Base-by-base conservation (phyloP, 2,888 invertebrate species). In the Mesorhabditis sp. region DNA sequence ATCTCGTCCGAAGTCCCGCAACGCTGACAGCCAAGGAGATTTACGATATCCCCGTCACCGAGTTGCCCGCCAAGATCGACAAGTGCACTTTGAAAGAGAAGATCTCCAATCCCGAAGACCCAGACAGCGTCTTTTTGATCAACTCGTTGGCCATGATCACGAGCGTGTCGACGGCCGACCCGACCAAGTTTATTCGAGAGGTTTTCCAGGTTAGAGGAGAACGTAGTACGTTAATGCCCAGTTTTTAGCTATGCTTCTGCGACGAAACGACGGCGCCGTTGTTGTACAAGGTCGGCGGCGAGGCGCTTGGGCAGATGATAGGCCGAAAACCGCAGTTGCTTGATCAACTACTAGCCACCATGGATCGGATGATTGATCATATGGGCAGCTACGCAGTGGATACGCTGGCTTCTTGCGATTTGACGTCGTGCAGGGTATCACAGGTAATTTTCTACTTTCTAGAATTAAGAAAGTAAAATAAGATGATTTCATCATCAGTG, bases 271-370 rank as follows among this genome's bases (percentile, higher is more conserved):
- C 79, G 4, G 70, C 85, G 0, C 77, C 79, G 28, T 44, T 74
- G 4, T 76, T 79, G 66, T 83, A 80, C 72, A 85, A 85, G 70
- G 80, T 80, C 45, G 84, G 84, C n/a, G 77, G 82, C 0, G 83
- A 84, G 69, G 83, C 80, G 10, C 75, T 84, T 43, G 79, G 75
- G 0, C 74, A 79, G 5, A 69, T 84, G 43, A 66, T 84, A 4
- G 76, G 76, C 6, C 66, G 74, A 15, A 71, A 77, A 5, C 84
- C 84, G 2, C 66, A 73, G 4, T 45, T 77, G 13, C 71, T 84
- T 5, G 75, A 77, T 58, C 72, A 76, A 42, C 65, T 80, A 58
- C 68, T 82, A 5, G 67, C 74, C 5, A 76, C 83, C n/a, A 72
- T 84, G 58, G 83, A 84, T 66, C 67, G 84, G 44, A 81, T 78